Evolutionary conservation across 1,140 invertebrate genomes (phyloP), one percentile per base, ranked within the genome.

Genomic region (Sipha flava): DNA sequence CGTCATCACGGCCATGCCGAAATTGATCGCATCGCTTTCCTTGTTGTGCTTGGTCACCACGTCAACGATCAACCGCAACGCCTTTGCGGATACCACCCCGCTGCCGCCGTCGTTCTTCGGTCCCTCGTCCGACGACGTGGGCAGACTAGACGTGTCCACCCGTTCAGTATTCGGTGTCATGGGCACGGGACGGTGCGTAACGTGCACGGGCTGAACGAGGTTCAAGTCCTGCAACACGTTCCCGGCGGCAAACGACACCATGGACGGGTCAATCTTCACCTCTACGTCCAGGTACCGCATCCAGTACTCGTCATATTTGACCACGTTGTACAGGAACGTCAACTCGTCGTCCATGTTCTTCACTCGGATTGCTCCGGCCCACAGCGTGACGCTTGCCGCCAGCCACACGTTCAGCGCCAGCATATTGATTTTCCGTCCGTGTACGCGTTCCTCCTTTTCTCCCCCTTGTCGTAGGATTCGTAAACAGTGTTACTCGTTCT

Each of bases 111-210:
- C 6, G 16, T 49, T 14, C 52, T 7, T 10, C 52, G 1, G 5
- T 21, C 1, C 21, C 47, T 21, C 49, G 10, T 12, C 12, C 54
- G 54, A 4, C 49, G n/a, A 7, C 54, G 0, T 6, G 14, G 26
- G 12, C 23, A 3, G 4, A 14, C 6, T 2, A 1, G 3, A 3
- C 57, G 57, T n/a, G 10, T 0, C 3, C 31, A 0, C 0, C 31
- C 0, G 9, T n/a, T 0, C 2, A 5, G 7, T 0, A 0, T 31
- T 3, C 14, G 12, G 5, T 18, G n/a, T n/a, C n/a, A n/a, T n/a
- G n/a, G n/a, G n/a, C n/a, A n/a, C n/a, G n/a, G n/a, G n/a, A n/a
- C n/a, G n/a, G n/a, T n/a, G n/a, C n/a, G n/a, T n/a, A n/a, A n/a
- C n/a, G n/a, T 40, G 5, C 10, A 10, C 10, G 37, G 37, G 10